Evolutionary conservation across 2,888 invertebrate genomes (phyloP).

Genomic region (Pardosa pseudoannulata): DNA sequence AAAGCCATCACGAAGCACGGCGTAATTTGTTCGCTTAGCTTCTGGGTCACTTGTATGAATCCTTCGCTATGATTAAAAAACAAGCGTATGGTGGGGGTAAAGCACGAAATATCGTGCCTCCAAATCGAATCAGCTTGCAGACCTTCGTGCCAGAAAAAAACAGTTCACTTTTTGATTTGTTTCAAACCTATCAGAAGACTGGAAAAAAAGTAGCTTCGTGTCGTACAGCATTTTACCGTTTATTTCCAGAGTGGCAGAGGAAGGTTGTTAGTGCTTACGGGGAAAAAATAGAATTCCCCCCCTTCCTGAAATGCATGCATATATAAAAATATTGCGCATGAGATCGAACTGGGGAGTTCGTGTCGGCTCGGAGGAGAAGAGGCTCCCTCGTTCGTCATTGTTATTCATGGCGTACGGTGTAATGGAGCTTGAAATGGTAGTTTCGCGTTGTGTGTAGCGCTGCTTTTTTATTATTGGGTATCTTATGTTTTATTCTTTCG

Average conservation of each 20-base stretch:
- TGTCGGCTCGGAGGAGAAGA: background rate
- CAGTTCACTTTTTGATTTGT: background rate
- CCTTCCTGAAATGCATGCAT: no score
- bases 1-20: background rate
- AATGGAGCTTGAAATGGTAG: background rate
- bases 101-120: background rate
- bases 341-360: no score
- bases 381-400: background rate
- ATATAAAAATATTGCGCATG: no score
- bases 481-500: background rate
- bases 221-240: no score
- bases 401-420: slow-evolving; percentile 2
- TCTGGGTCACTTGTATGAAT: background rate
- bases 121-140: background rate
- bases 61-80: background rate
- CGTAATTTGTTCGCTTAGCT: background rate
- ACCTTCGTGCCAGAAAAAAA: background rate
- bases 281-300: no score
- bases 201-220: background rate
- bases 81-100: background rate
- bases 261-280: no score
- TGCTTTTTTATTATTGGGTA: background rate
- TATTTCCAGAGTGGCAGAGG: no score
- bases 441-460: background rate
- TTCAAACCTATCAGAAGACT: background rate